Base-by-base conservation (phyloP, 2,113 vertebrate species). In the Grammomys dolichurus region DNA sequence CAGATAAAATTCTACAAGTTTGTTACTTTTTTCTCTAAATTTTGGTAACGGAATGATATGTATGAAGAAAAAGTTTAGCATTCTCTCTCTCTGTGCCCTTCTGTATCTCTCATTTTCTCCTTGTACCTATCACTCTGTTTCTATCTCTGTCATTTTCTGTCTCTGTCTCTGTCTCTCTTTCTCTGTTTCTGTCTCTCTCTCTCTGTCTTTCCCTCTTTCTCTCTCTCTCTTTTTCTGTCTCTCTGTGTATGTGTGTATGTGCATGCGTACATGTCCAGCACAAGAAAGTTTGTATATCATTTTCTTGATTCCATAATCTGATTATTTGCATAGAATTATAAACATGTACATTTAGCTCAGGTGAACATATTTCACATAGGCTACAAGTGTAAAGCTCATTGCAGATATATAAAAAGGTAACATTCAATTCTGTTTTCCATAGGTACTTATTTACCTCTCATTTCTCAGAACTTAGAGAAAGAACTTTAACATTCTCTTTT, bases 1-100 rank as follows among this genome's bases (percentile, higher is more conserved):
- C 5, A 69, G 10, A 51, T 36, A 48, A 46, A 91, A 70, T 48
- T 92, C 3, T 31, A 63, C 31, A 95, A 26, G 2, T 73, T 24
- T 92, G 10, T 46, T 48, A 65, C 51, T 51, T 67, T 65, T 93
- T 90, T 48, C 20, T 92, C 33, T 93, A 76, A 60, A n/a, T 89
- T 72, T 94, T 16, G 0, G 3, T 40, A 11, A 77, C 1, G 78
- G 17, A 78, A 63, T 51, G 7, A 5, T 58, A 89, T 36, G 46
- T 82, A 60, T 28, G n/a, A 82, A 58, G 36, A 82, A 82, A 82
- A 60, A 16, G 22, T 60, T 58, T 24, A 11, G 19, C 26, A 24
- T 40, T 60, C 12, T n/a, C 11, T 43, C n/a, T 84, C 26, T 65
- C 7, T 63, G 81, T 63, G 36, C 40, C 24, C 60, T 22, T 70